Evolutionary conservation across 2,113 vertebrate genomes (phyloP).

Genomic region (Globicephala melas): DNA sequence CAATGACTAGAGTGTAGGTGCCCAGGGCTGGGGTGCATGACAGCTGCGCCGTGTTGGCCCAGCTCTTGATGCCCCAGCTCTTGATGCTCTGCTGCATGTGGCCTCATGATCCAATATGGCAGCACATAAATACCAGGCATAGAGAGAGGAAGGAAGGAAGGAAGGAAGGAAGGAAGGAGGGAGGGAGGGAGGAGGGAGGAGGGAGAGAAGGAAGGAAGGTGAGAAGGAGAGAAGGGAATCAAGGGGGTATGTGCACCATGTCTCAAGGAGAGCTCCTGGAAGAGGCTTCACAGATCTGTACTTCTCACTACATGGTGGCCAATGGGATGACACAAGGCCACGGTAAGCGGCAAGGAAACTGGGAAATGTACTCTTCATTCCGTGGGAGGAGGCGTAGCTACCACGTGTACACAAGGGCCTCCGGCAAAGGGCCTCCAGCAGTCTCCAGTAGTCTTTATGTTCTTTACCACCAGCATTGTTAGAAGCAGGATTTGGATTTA

Average conservation of each 20-base stretch:
- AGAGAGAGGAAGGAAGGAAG: not conserved
- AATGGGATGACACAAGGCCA: not conserved
- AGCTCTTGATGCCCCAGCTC: too few relatives aligned
- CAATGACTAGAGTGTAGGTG: fast-evolving
- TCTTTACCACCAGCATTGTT: not conserved
- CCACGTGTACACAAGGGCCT: fast-evolving
- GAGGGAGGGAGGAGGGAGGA: too few relatives aligned
- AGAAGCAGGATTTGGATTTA: not conserved
- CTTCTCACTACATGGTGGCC: not conserved
- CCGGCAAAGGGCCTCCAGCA: not conserved
- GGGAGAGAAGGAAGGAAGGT: too few relatives aligned
- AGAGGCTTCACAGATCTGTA: not conserved
- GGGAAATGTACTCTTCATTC: not conserved
- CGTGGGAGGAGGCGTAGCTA: fast-evolving
- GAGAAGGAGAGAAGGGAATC: not conserved
- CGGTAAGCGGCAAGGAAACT: not conserved
- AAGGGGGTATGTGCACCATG: not conserved
- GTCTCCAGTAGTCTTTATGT: not conserved
- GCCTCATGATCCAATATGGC: not conserved
- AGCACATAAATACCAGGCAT: not conserved
- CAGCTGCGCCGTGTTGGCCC: fast-evolving
- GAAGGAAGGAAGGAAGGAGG: fast-evolving
- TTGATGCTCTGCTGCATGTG: fast-evolving
- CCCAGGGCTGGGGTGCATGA: not conserved
- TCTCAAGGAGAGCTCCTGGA: not conserved